Base-by-base conservation (phyloP, 2,888 invertebrate species). In the Acleris literana region DNA sequence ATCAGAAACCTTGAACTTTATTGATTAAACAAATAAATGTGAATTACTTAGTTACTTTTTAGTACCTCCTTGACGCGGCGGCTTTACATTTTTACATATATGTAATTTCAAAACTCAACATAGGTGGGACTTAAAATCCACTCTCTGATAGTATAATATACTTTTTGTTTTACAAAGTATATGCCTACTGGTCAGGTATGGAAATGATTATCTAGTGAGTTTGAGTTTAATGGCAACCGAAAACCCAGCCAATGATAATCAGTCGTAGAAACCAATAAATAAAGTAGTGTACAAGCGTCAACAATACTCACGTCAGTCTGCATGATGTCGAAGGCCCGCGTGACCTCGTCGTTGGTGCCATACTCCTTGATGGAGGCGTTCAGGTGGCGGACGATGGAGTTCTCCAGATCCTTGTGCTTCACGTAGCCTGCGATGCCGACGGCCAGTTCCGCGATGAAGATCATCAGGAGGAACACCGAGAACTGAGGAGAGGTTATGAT, bases 351-450 rank as follows among this genome's bases (percentile, higher is more conserved):
- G 73, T 96, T 94, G 5, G 82, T 92, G 4, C 93, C 92, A 85
- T 96, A 98, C 70, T 94, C 93, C 72, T 90, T 90, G 94, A 96
- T 95, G 75, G 95, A 96, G 60, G 90, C 90, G 88, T 96, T 96
- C 80, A 98, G 94, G 72, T 95, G 95, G 3, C 90, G 91, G 76
- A 95, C 93, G 73, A 98, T 90, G 79, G 96, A 94, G 0, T 87
- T 84, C 76, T 94, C 94, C 61, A 97, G 93, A 72, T 97, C 95
- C 68, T 94, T 93, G 64, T 95, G 95, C 86, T 96, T 95, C 71
- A 97, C 93, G 86, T 96, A 97, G 56, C 96, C 96, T n/a, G 96
- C 95, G 79, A 97, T 95, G 73, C 97, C 98, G 70, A 96, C 96
- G 0, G 96, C 96, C 75, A 97, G 88, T 90, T 98, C 98, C 72